Conservation (phyloP, 1,140 invertebrate genomes). For the Orius insidiosus region DNA sequence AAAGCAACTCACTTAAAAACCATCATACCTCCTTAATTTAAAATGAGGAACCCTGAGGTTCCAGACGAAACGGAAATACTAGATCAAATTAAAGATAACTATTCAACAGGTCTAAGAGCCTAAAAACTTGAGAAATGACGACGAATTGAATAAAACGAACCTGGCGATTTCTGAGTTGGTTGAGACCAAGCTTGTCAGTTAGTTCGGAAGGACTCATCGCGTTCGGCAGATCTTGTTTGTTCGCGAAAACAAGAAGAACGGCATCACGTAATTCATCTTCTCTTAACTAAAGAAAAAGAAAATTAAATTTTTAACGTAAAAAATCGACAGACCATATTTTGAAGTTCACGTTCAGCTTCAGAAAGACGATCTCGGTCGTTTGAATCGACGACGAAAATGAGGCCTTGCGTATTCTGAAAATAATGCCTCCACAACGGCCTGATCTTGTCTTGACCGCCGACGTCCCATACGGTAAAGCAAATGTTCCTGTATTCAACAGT, state of each 20-base stretch:
- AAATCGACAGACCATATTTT: slow-evolving; percentile 56
- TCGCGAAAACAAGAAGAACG: slow-evolving; percentile 93
- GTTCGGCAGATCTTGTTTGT: slow-evolving; percentile 98
- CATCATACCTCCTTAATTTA: no score
- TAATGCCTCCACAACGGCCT: slow-evolving; percentile 93
- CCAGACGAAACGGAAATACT: no score
- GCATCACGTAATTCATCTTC: slow-evolving; percentile 97
- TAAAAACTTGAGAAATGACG: slow-evolving; percentile 8
- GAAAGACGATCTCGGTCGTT: slow-evolving; percentile 88
- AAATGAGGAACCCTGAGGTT: no score
- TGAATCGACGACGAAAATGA: slow-evolving; percentile 96
- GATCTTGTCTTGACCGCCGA: slow-evolving; percentile 91
- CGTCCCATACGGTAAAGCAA: slow-evolving; percentile 93
- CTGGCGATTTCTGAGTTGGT: slow-evolving; percentile 66
- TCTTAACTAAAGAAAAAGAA: slow-evolving; percentile 22
- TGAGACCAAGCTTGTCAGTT: slow-evolving; percentile 84
- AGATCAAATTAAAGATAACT: neutral
- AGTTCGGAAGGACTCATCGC: slow-evolving; percentile 93
- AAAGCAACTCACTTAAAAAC: no score
- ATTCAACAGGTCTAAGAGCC: neutral
- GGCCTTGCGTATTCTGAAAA: slow-evolving; percentile 93
- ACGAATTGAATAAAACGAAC: slow-evolving; percentile 27
- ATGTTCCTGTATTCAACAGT: slow-evolving; percentile 97
- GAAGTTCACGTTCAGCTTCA: slow-evolving; percentile 88
- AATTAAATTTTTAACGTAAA: no score